Conservation (phyloP, 2,888 invertebrate species). For the Parthenolecanium corni region DNA sequence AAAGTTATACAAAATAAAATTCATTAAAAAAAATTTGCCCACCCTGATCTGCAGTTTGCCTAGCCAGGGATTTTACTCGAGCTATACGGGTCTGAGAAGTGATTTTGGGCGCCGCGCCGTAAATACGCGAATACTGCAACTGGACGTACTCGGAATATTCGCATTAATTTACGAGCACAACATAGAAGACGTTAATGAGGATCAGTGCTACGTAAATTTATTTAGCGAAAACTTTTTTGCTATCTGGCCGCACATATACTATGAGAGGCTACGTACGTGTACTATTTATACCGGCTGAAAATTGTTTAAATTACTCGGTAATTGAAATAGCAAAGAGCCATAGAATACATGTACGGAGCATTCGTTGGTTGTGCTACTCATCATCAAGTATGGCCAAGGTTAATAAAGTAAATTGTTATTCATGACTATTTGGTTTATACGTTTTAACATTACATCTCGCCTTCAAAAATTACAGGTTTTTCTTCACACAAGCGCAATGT, state of each 20-base stretch:
- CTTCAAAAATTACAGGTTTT: constrained; percentile 28
- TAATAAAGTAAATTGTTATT: constrained; percentile 29
- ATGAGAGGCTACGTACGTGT: too few relatives aligned
- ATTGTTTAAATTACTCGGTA: constrained; percentile 28
- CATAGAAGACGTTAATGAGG: not conserved
- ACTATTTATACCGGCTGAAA: constrained; percentile 5
- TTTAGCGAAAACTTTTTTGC: not conserved
- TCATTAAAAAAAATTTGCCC: too few relatives aligned
- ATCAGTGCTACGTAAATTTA: not conserved
- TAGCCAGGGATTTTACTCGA: too few relatives aligned
- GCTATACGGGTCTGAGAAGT: too few relatives aligned
- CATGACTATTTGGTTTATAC: constrained; percentile 25
- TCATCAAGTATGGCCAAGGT: constrained; percentile 26
- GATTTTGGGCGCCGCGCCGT: too few relatives aligned
- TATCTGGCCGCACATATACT: not conserved
- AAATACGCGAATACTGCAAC: too few relatives aligned
- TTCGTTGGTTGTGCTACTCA: constrained; percentile 9
- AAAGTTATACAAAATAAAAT: too few relatives aligned
- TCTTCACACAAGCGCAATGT: constrained; percentile 12
- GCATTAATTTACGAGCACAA: too few relatives aligned
- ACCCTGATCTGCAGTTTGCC: too few relatives aligned
- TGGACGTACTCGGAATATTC: too few relatives aligned
- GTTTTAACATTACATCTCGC: constrained; percentile 26
- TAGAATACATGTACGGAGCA: constrained; percentile 6
- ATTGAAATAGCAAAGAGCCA: constrained; percentile 17